Percentiles rank a stretch among this genome's conserved stretches.
Evolutionary conservation across 2,888 invertebrate species (phyloP).

Genomic region (Megastigmus dorsalis): DNA sequence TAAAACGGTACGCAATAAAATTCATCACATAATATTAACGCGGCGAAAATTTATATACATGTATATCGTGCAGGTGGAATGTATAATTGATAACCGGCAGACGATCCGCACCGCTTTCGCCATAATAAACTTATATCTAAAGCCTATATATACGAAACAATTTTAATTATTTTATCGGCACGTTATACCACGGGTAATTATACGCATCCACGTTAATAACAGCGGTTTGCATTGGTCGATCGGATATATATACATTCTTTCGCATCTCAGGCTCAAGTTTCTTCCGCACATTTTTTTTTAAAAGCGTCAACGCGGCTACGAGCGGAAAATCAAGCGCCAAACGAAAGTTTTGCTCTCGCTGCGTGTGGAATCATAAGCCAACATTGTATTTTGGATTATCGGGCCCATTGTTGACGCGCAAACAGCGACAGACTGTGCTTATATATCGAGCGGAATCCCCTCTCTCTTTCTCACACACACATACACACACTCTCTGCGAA

Average conservation of each 20-base stretch:
- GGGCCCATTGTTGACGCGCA: conserved; percentile 29
- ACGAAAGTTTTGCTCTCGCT: not conserved
- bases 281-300: too few species aligned
- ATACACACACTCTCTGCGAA: too few species aligned
- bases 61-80: too few species aligned
- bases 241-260: not conserved
- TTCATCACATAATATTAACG: conserved; percentile 38
- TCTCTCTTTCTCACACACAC: too few species aligned
- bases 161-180: conserved; percentile 33
- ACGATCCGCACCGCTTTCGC: conserved; percentile 23
- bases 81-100: conserved; percentile 41
- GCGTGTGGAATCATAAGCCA: not conserved
- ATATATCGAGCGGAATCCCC: too few species aligned
- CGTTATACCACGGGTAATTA: not conserved
- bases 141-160: conserved; percentile 20
- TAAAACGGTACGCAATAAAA: conserved; percentile 48
- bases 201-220: not conserved
- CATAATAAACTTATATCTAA: conserved; percentile 43
- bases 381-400: conserved; percentile 40
- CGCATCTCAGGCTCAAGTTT: not conserved
- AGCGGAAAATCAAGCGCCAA: conserved; percentile 5
- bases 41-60: conserved; percentile 40
- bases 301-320: too few species aligned
- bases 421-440: conserved; percentile 11
- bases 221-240: conserved; percentile 5